Conservation (phyloP, 2,797 vertebrate genomes). For the Eurystomus glaucurus region DNA sequence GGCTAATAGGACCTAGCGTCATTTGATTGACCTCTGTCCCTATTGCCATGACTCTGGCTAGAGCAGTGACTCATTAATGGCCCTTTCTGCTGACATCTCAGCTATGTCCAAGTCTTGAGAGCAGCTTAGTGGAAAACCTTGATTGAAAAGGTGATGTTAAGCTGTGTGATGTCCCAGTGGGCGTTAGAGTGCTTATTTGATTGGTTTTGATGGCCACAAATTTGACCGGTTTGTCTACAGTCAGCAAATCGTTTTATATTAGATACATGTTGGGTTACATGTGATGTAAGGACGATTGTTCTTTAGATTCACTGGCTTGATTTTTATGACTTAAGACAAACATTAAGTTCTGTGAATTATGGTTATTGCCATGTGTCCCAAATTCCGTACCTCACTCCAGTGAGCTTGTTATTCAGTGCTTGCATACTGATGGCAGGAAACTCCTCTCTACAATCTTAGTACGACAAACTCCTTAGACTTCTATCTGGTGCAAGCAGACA, state of each 20-base stretch:
- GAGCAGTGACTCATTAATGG: neutral
- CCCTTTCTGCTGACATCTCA: neutral
- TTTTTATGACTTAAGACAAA: neutral
- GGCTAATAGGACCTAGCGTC: neutral
- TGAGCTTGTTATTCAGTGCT: neutral
- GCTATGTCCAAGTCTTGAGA: neutral
- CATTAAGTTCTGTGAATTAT: neutral
- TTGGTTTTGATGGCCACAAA: neutral
- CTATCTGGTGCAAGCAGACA: neutral
- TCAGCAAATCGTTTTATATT: neutral
- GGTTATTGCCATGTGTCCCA: neutral
- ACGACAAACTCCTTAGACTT: neutral
- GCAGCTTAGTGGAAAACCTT: neutral
- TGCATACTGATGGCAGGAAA: neutral
- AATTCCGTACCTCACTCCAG: neutral
- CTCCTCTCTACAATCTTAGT: neutral
- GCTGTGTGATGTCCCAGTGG: neutral
- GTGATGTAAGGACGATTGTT: neutral
- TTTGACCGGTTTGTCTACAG: neutral
- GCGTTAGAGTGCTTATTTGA: neutral
- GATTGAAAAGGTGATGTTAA: neutral
- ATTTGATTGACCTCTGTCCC: neutral
- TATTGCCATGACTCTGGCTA: neutral
- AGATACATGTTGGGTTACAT: accelerated
- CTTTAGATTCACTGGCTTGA: neutral